Percentiles rank a stretch among this genome's conserved stretches.
phyloP scores from a whole-genome alignment of 2,113 vertebrate species.

The Bothrops jararaca region DNA sequence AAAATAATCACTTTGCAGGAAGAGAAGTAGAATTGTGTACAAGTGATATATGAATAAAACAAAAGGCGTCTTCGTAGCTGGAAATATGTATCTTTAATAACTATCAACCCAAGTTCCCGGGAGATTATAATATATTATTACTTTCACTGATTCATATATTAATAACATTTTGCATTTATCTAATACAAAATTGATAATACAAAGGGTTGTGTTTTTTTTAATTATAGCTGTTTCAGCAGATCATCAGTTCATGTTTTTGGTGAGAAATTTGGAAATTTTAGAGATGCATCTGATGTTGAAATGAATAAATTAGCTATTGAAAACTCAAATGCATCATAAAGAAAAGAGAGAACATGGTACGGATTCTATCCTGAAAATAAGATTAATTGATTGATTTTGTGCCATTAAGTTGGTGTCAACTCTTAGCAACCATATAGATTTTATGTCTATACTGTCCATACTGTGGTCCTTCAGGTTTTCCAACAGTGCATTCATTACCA shows the following conservation, averaged over 20 bases:
- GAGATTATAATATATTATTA: constrained; percentile 51
- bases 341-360: constrained; percentile 33
- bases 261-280: constrained; percentile 51
- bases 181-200: constrained; percentile 58
- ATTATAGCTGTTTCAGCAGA: constrained; percentile 46
- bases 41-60: constrained; percentile 51
- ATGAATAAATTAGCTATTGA: constrained; percentile 47
- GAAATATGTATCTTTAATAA: constrained; percentile 58
- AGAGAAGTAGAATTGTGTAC: constrained; percentile 39
- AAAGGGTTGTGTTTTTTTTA: constrained; percentile 45
- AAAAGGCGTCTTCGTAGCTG: constrained; percentile 47
- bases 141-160: constrained; percentile 58
- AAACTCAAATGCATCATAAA: constrained; percentile 45
- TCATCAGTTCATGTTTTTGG: constrained; percentile 58
- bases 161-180: constrained; percentile 59
- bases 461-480: not conserved
- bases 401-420: not conserved
- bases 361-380: constrained; percentile 5
- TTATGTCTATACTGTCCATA: not conserved
- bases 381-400: not conserved
- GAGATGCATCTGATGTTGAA: constrained; percentile 35
- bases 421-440: not conserved
- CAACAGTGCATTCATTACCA: not conserved
- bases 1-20: constrained; percentile 29
- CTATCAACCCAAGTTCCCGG: constrained; percentile 51